These are phyloP conservation scores for Drosophila parvula DNA, from an alignment of 1,140 invertebrate genomes.

Conservation along the genomic window DNA sequence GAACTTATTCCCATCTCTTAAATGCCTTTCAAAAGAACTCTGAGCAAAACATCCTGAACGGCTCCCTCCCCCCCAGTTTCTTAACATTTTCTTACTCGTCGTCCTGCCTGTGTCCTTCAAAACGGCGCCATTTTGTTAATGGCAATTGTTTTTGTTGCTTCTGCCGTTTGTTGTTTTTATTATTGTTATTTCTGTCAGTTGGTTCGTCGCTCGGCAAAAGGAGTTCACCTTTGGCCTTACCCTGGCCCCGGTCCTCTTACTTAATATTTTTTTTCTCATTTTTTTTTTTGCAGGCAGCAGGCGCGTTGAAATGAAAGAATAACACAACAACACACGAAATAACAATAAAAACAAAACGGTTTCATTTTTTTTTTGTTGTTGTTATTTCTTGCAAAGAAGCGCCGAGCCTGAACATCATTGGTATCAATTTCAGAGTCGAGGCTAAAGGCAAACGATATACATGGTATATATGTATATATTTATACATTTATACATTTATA, in stretches of 20 bases:
- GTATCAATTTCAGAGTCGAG: constrained; percentile 40
- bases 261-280: constrained; percentile 6
- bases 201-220: constrained; percentile 50
- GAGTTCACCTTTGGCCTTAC: constrained; percentile 46
- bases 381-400: constrained; percentile 5
- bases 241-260: background rate
- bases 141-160: constrained; percentile 27
- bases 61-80: background rate
- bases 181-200: constrained; percentile 48
- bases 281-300: constrained; percentile 24
- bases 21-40: background rate
- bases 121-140: constrained; percentile 37
- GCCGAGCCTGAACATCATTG: constrained; percentile 31
- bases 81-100: constrained; percentile 2
- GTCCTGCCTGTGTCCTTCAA: constrained; percentile 13
- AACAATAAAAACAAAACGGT: constrained; percentile 51
- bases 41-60: background rate
- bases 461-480: background rate
- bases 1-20: too few species aligned
- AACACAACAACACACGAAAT: constrained; percentile 63
- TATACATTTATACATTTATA: constrained; percentile 10
- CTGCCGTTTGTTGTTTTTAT: constrained; percentile 28
- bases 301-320: constrained; percentile 76
- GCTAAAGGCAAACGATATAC: background rate
- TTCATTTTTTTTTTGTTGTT: background rate